phyloP scores from a whole-genome alignment of 2,113 vertebrate species.

The Melanerpes formicivorus region DNA sequence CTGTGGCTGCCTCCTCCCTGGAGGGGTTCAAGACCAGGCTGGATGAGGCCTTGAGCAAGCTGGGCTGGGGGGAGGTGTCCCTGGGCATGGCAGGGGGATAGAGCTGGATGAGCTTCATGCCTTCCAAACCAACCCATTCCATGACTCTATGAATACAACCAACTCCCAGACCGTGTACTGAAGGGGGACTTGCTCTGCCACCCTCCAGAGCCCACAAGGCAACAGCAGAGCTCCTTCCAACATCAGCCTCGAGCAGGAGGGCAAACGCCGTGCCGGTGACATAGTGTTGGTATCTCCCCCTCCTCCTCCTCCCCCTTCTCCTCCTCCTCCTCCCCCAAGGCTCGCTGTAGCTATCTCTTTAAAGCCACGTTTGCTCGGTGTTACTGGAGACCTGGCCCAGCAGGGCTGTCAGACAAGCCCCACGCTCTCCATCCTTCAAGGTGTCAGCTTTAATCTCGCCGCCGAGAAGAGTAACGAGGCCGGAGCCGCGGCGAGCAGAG shows the following conservation, averaged over 20 bases:
- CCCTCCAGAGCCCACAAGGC: rapidly evolving
- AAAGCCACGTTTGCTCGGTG: not conserved
- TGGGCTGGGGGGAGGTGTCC: too few relatives aligned
- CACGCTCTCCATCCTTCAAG: not conserved
- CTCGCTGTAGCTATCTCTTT: not conserved
- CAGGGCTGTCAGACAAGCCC: not conserved
- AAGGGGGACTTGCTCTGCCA: not conserved
- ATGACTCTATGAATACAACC: not conserved
- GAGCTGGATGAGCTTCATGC: too few relatives aligned
- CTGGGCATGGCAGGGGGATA: too few relatives aligned
- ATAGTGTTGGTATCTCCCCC: not conserved
- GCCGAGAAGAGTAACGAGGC: not conserved
- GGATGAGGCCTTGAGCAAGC: too few relatives aligned
- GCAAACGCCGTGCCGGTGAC: rapidly evolving
- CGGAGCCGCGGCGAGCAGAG: not conserved
- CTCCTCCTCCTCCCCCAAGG: not conserved
- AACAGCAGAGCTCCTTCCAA: not conserved
- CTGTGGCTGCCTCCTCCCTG: too few relatives aligned
- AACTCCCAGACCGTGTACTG: rapidly evolving
- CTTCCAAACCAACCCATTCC: too few relatives aligned
- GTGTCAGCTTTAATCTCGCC: not conserved
- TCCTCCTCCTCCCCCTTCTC: not conserved
- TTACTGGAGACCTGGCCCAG: not conserved
- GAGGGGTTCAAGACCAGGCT: too few relatives aligned
- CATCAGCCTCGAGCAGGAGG: not conserved